These are phyloP conservation scores for Cotesia chilonis DNA, from an alignment of 1,140 invertebrate genomes.

Conservation along the genomic window DNA sequence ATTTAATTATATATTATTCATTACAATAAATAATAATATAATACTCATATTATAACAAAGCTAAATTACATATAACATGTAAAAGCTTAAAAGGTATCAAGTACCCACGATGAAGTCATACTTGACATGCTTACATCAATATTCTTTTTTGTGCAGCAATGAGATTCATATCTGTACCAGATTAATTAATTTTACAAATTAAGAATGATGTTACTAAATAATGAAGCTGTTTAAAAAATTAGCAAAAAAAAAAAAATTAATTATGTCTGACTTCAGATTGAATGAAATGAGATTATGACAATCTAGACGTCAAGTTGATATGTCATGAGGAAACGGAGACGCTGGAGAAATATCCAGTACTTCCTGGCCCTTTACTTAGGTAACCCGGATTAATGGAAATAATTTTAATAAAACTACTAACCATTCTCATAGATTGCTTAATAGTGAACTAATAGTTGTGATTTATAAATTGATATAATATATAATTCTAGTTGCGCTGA, in stretches of 20 bases:
- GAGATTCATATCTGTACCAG: neutral
- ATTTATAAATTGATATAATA: neutral
- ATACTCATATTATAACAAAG: neutral
- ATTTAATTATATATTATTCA: conserved; percentile 17
- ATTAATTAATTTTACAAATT: neutral
- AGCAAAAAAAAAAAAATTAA: neutral
- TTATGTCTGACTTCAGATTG: neutral
- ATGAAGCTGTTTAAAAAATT: too few relatives aligned
- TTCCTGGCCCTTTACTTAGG: conserved; percentile 4
- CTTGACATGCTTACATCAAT: neutral
- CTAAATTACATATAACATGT: conserved; percentile 5
- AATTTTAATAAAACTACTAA: conserved; percentile 1
- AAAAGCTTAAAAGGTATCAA: conserved; percentile 12
- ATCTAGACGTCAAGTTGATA: too few relatives aligned
- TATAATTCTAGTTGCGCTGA: conserved; percentile 40
- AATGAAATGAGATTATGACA: neutral
- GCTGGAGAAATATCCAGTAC: conserved; percentile 8
- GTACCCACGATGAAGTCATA: neutral
- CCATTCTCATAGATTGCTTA: neutral
- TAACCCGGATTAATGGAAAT: neutral
- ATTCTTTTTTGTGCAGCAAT: too few relatives aligned
- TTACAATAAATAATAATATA: conserved; percentile 13
- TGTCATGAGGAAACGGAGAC: conserved; percentile 9
- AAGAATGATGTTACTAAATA: too few relatives aligned
- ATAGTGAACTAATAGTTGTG: neutral